A percentile compares a stretch with the other conserved stretches of the same genome.
phyloP scores from a whole-genome alignment of 64 coral and sea anemone species.

The Montipora sp. region DNA sequence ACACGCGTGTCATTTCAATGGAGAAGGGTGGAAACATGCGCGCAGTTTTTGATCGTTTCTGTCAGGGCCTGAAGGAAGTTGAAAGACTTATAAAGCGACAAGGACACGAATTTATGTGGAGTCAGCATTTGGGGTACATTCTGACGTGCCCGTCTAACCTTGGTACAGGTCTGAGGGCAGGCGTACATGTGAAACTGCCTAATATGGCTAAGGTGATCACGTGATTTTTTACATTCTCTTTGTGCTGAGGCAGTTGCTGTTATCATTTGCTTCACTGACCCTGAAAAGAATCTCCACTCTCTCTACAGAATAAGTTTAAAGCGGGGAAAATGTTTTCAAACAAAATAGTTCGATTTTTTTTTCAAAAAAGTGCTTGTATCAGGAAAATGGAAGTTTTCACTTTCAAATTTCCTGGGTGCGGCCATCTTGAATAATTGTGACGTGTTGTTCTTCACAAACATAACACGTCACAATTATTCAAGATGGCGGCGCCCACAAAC shows the following conservation, averaged over 20 bases:
- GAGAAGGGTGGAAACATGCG: slow-evolving; percentile 96
- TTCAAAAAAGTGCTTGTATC: too few species aligned
- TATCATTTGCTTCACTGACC: too few species aligned
- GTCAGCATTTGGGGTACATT: slow-evolving; percentile 93
- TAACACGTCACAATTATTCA: too few species aligned
- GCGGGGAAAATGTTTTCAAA: neutral
- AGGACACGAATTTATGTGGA: slow-evolving; percentile 97
- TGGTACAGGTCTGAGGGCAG: slow-evolving; percentile 93
- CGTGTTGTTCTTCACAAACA: too few species aligned
- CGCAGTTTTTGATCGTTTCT: slow-evolving; percentile 93
- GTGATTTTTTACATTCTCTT: too few species aligned
- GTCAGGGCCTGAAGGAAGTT: slow-evolving; percentile 87
- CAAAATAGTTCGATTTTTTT: neutral
- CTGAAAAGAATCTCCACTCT: too few species aligned
- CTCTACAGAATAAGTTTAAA: too few species aligned
- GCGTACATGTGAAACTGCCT: slow-evolving; percentile 98
- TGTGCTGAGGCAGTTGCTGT: too few species aligned
- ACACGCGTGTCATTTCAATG: slow-evolving; percentile 99
- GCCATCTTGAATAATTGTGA: too few species aligned
- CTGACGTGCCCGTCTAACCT: slow-evolving; percentile 97
- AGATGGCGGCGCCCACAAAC: too few species aligned
- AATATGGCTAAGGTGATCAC: slow-evolving; percentile 73
- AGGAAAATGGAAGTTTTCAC: too few species aligned
- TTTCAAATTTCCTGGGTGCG: too few species aligned
- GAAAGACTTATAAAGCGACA: slow-evolving; percentile 94